A percentile compares a stretch with the other conserved stretches of the same genome.
Evolutionary conservation across 1,140 invertebrate genomes (phyloP).

Genomic region (Plutomurus gul): DNA sequence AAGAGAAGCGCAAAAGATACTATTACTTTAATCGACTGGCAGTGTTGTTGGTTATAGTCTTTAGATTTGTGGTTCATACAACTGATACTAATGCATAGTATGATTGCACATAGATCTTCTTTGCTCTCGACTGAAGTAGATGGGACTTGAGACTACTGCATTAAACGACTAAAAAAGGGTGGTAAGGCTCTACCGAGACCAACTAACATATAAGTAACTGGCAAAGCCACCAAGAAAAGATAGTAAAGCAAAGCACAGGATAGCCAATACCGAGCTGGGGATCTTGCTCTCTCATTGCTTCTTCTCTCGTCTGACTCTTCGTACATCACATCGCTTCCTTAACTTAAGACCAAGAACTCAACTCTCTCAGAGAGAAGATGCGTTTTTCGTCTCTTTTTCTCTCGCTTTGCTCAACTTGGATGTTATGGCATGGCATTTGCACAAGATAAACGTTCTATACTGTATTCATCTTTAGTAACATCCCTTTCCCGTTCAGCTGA

Average conservation of each 20-base stretch:
- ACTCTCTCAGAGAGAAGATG: slow-evolving; percentile 25
- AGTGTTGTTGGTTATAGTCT: neutral
- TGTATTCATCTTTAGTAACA: neutral
- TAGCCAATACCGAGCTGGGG: slow-evolving; percentile 18
- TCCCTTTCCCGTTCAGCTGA: slow-evolving; percentile 15
- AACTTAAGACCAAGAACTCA: slow-evolving; percentile 20
- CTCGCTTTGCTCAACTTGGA: slow-evolving; percentile 13
- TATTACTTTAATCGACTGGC: slow-evolving; percentile 26
- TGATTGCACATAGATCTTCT: slow-evolving; percentile 27
- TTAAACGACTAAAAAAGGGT: slow-evolving; percentile 28
- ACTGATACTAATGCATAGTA: too few relatives aligned
- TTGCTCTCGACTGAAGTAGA: neutral
- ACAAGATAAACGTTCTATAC: slow-evolving; percentile 21
- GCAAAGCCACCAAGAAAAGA: slow-evolving; percentile 11
- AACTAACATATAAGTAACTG: slow-evolving; percentile 27
- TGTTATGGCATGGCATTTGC: slow-evolving; percentile 26
- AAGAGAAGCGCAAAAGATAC: too few relatives aligned
- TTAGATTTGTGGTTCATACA: neutral
- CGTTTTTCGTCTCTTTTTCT: slow-evolving; percentile 25
- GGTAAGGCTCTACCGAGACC: neutral
- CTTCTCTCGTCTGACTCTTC: too few relatives aligned
- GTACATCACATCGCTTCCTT: slow-evolving; percentile 21
- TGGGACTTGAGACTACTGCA: slow-evolving; percentile 19
- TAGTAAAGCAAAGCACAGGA: neutral
- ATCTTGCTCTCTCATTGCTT: slow-evolving; percentile 26